phyloP scores from a whole-genome alignment of 2,888 invertebrate species.

The Tricholauxania praeusta region DNA sequence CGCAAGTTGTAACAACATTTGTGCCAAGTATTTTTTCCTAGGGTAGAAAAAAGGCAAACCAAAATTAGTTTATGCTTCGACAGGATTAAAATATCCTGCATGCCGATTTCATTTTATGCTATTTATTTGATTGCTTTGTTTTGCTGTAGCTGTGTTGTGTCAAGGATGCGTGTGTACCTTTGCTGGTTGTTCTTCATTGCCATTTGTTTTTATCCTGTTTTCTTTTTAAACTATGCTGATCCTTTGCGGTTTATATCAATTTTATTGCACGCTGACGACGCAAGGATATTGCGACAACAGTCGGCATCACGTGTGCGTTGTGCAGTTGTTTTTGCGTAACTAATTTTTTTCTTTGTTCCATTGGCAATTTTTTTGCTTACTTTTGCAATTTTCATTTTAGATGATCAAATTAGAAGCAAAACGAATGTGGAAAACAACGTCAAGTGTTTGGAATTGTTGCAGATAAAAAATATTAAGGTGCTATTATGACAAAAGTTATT shows the following conservation, averaged over 20 bases:
- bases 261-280: slow-evolving; percentile 20
- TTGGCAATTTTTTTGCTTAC: slow-evolving; percentile 10
- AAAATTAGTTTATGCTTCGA: slow-evolving; percentile 61
- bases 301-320: slow-evolving; percentile 5
- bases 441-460: too few species aligned
- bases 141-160: slow-evolving; percentile 42
- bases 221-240: slow-evolving; percentile 17
- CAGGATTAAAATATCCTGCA: slow-evolving; percentile 53
- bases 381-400: slow-evolving; percentile 22
- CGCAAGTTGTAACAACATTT: too few species aligned
- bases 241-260: slow-evolving; percentile 28
- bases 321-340: neutral
- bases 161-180: too few species aligned
- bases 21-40: too few species aligned
- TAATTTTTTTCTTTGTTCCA: neutral
- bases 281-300: slow-evolving; percentile 23
- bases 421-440: too few species aligned
- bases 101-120: slow-evolving; percentile 33
- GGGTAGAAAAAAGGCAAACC: slow-evolving; percentile 3
- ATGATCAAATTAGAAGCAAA: slow-evolving; percentile 23
- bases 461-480: too few species aligned
- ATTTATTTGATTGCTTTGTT: slow-evolving; percentile 38
- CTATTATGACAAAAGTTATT: too few species aligned
- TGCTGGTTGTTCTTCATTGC: neutral
- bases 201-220: neutral